phyloP scores from a whole-genome alignment of 2,888 invertebrate genomes.

The Caradrina clavipalpis region DNA sequence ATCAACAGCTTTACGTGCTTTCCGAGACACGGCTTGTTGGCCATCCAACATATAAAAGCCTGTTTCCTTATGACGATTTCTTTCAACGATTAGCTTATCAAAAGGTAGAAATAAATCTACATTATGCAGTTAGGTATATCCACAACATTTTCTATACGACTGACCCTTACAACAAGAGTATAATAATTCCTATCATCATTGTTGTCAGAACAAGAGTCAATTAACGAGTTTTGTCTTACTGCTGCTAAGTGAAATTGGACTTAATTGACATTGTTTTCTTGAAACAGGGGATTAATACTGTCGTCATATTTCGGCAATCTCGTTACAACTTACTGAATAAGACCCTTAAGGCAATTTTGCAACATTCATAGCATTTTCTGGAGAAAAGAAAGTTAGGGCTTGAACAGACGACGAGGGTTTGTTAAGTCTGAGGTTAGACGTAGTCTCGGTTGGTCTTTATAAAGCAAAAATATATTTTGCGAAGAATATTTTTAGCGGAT shows the following conservation, averaged over 20 bases:
- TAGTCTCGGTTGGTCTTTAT: neutral
- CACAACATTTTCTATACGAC: conserved; percentile 4
- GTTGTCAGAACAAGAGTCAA: conserved; percentile 30
- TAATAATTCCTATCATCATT: conserved; percentile 13
- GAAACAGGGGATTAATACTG: conserved; percentile 47
- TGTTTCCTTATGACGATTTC: too few relatives aligned
- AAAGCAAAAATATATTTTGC: neutral
- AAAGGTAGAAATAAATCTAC: too few relatives aligned
- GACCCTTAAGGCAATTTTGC: conserved; percentile 30
- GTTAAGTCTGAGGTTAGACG: neutral
- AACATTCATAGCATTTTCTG: conserved; percentile 29
- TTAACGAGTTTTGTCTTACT: conserved; percentile 44
- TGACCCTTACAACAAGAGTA: conserved; percentile 2
- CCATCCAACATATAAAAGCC: too few relatives aligned
- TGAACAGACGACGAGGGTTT: neutral
- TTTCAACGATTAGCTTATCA: too few relatives aligned
- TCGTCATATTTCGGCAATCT: conserved; percentile 53
- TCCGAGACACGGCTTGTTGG: too few relatives aligned
- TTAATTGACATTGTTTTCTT: conserved; percentile 54
- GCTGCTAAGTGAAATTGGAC: conserved; percentile 34
- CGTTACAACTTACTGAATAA: conserved; percentile 53
- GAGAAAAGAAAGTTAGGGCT: neutral
- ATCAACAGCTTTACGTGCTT: too few relatives aligned
- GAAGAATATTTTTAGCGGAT: too few relatives aligned
- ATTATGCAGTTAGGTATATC: too few relatives aligned